Conservation (phyloP, 2,797 vertebrate species). For the Lagorchestes hirsutus region DNA sequence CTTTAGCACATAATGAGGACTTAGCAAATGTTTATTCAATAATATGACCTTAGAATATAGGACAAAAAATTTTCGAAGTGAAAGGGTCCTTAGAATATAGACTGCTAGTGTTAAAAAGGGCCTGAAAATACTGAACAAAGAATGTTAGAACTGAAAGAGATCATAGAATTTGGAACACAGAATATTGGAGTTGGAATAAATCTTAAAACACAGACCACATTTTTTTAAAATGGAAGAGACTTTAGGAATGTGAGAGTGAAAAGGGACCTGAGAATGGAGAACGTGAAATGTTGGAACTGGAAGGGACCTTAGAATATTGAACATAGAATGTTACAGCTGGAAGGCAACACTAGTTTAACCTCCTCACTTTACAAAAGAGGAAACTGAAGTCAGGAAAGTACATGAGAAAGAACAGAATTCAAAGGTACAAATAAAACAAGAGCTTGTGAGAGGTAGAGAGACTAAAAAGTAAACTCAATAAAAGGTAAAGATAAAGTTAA, state of each 20-base stretch:
- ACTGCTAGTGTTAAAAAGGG: background rate
- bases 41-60: background rate
- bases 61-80: background rate
- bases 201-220: background rate
- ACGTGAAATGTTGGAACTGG: too few relatives aligned
- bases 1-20: background rate
- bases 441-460: accelerated
- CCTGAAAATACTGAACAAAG: background rate
- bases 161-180: background rate
- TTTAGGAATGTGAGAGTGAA: background rate
- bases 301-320: too few relatives aligned
- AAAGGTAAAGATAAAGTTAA: background rate
- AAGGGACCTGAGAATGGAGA: too few relatives aligned
- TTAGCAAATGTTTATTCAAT: background rate
- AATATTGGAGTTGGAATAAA: background rate
- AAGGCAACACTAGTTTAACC: background rate
- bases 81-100: background rate
- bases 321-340: too few relatives aligned
- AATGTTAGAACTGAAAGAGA: background rate
- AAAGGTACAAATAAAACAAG: accelerated
- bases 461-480: accelerated
- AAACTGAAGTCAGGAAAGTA: accelerated
- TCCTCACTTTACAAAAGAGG: accelerated
- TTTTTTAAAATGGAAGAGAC: background rate
- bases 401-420: background rate